Base-by-base conservation (phyloP, 2,888 invertebrate species). In the Tetragonula carbonaria region DNA sequence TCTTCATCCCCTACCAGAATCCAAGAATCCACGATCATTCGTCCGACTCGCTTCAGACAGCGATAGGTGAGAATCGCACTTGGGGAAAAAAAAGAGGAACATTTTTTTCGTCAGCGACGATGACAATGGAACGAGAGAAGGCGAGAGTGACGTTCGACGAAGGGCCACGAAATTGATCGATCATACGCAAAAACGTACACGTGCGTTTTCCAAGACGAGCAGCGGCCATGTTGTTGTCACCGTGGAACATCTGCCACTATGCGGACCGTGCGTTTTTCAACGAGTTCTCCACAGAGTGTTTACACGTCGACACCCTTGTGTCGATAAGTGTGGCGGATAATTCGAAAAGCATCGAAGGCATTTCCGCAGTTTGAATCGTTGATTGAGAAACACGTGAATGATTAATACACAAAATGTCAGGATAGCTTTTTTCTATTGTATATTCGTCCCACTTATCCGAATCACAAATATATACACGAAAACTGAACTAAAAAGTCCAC, bases 141-240 rank as follows among this genome's bases (percentile, higher is more conserved):
- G 66, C 70, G 55, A 38, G 53, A 59, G n/a, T 45, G 67, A 65
- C 13, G 59, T 21, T 50, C 53, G 74, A n/a, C n/a, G 23, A 18
- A 23, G 72, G 78, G 70, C 72, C 72, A 57, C 23, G 67, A 84
- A 82, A 89, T 85, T 90, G 90, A 92, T 91, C 90, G 88, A 90
- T 91, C 91, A 87, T 83, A 79, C 68, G 85, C 82, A 86, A 88
- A 89, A 90, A 89, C 87, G 87, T 45, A 45, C 28, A 28, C 8
- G 45, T 45, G 45, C 45, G 87, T 89, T 88, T 88, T 86, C 74
- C 82, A 85, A 87, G 81, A 83, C 76, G 72, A 77, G 67, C 79
- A 53, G 50, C 85, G 74, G 92, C 92, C 92, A 90, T 92, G 86
- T 90, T 92, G 86, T 90, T 92, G 92, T 92, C 92, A 89, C 86